Evolutionary conservation across 2,888 invertebrate genomes (phyloP).

Genomic region (Helleia helle): DNA sequence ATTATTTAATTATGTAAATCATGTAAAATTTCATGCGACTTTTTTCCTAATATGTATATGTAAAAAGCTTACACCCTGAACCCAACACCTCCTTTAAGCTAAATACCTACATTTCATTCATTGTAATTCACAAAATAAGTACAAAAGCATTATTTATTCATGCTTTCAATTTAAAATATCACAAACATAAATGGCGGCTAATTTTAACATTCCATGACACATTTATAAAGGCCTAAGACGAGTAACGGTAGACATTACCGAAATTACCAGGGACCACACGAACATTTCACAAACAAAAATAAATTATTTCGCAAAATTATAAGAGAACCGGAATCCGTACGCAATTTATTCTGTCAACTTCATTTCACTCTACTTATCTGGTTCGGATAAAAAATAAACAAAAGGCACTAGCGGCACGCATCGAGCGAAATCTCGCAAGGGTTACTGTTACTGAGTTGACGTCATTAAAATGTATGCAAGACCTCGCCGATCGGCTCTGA

Average conservation of each 20-base stretch:
- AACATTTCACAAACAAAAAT: conserved; percentile 9
- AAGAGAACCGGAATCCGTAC: conserved; percentile 15
- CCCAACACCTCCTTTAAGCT: neutral
- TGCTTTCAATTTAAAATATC: too few relatives aligned
- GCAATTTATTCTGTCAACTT: conserved; percentile 17
- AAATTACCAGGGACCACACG: conserved; percentile 6
- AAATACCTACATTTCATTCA: too few relatives aligned
- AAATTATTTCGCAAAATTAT: conserved; percentile 13
- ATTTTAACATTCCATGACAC: neutral
- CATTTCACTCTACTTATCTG: conserved; percentile 15
- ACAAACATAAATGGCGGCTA: neutral
- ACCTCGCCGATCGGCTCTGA: conserved; percentile 33
- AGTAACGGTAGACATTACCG: conserved; percentile 5
- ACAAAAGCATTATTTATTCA: too few relatives aligned
- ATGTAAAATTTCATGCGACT: too few relatives aligned
- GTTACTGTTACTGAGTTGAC: conserved; percentile 38
- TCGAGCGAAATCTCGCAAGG: conserved; percentile 35
- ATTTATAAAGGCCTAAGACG: neutral
- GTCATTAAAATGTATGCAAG: conserved; percentile 56
- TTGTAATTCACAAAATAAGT: too few relatives aligned
- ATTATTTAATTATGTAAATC: too few relatives aligned
- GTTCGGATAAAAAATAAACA: conserved; percentile 26
- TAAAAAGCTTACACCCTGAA: neutral
- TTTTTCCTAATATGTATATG: too few relatives aligned
- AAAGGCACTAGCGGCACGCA: conserved; percentile 24